phyloP scores from a whole-genome alignment of 1,140 invertebrate species.

The Euwallacea fornicatus region DNA sequence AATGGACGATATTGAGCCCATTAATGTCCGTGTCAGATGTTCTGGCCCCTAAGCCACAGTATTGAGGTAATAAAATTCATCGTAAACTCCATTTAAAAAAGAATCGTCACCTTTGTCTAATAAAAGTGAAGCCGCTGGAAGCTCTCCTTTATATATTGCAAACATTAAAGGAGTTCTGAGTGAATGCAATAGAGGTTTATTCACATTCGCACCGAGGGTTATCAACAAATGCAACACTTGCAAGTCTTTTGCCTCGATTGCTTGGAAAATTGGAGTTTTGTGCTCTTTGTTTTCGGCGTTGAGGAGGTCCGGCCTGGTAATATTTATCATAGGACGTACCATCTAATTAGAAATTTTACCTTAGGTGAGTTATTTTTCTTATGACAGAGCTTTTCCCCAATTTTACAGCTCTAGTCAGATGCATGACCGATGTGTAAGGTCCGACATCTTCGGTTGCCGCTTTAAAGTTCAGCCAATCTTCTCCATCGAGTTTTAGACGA shows the following conservation, averaged over 20 bases:
- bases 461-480: constrained; percentile 44
- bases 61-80: constrained; percentile 12
- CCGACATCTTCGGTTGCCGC: constrained; percentile 39
- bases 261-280: constrained; percentile 47
- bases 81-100: neutral
- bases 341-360: constrained; percentile 11
- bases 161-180: constrained; percentile 46
- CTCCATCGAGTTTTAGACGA: constrained; percentile 34
- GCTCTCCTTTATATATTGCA: constrained; percentile 41
- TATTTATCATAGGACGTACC: neutral
- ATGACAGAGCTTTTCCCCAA: constrained; percentile 41
- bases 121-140: constrained; percentile 51
- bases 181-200: constrained; percentile 34
- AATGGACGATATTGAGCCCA: constrained; percentile 55
- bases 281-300: constrained; percentile 45
- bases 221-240: constrained; percentile 44
- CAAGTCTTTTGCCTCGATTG: constrained; percentile 40
- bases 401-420: constrained; percentile 45
- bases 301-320: constrained; percentile 40
- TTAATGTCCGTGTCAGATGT: constrained; percentile 31
- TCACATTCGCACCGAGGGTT: constrained; percentile 45
- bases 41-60: constrained; percentile 19
- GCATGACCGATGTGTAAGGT: constrained; percentile 41
- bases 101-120: constrained; percentile 55
- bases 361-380: constrained; percentile 41